Evolutionary conservation across 2,888 invertebrate genomes (phyloP), one percentile per base, ranked within the genome.

Genomic region (Nomada goodeniana): DNA sequence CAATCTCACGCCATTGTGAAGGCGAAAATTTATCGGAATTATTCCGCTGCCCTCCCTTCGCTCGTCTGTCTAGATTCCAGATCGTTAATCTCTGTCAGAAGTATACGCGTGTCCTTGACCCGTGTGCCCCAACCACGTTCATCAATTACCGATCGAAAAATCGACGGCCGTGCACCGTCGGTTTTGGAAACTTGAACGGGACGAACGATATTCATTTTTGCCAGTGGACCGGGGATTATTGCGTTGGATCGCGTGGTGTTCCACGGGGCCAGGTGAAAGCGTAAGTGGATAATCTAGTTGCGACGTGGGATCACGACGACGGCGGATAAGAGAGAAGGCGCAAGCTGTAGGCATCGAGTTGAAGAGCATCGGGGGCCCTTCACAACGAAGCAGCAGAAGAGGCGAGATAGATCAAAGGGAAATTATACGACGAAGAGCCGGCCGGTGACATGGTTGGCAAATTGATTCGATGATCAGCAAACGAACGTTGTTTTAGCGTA

Each of bases 1-100:
- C 81, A 89, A 86, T 87, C 84, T 76, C 74, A 36, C 63, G 29
- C 76, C 20, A 88, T 90, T 90, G 90, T 89, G 80, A 76, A 52
- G 61, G 76, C 76, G 81, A 89, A 89, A 91, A 91, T 91, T 90
- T 88, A 89, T 83, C 84, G 84, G 89, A 91, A 91, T 90, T 90
- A 89, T 90, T 82, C 84, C 74, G 76, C 84, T 47, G 50, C 78
- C 80, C 79, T 80, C 78, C 77, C 79, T 79, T 73, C 76, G 75
- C 50, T 26, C 50, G 10, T 29, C 42, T 15, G 10, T 42, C 15
- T 13, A 60, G 67, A 79, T 75, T 42, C 15, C 10, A 60, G 67
- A 79, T 75, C 84, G 79, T 88, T 88, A 88, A 88, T 88, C 85
- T 76, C 82, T 69, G 79, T 84, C 80, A 63, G 60, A 75, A 76